Conservation (phyloP, 2,113 vertebrate species). For the Notothenia rossii region DNA sequence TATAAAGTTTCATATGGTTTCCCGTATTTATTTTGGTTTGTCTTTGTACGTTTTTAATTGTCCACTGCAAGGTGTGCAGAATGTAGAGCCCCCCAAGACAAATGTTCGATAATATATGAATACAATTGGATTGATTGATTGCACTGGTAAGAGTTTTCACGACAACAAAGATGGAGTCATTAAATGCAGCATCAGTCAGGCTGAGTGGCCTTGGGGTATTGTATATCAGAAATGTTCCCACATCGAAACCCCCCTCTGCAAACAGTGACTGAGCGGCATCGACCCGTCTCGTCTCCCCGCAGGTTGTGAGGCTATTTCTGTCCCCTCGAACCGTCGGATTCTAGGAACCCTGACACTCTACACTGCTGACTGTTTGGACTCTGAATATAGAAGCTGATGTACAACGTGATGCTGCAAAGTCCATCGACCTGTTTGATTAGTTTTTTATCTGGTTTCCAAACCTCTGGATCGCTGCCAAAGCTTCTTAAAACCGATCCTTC, state of each 20-base stretch:
- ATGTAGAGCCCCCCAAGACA: too few species aligned
- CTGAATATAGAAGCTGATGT: conserved; percentile 31
- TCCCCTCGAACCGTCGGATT: neutral
- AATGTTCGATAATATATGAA: too few species aligned
- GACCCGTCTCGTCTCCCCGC: conserved; percentile 1
- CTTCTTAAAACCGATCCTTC: too few species aligned
- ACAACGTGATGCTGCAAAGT: conserved; percentile 33
- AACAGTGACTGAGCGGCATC: conserved; percentile 25
- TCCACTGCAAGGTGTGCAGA: too few species aligned
- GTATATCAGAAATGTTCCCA: neutral
- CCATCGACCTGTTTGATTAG: neutral
- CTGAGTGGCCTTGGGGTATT: neutral
- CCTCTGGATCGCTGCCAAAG: too few species aligned
- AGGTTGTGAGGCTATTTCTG: conserved; percentile 34
- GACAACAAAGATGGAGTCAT: too few species aligned
- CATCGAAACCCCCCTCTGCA: neutral
- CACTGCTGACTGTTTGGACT: conserved; percentile 25
- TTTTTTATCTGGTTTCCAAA: neutral
- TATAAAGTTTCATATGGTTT: too few species aligned
- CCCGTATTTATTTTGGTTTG: too few species aligned
- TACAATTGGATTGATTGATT: too few species aligned
- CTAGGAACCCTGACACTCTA: conserved; percentile 18
- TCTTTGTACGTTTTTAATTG: too few species aligned
- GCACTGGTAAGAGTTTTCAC: too few species aligned
- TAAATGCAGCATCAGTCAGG: too few species aligned